Conservation (phyloP, 1,140 invertebrate species). For the Acromyrmex heyeri region DNA sequence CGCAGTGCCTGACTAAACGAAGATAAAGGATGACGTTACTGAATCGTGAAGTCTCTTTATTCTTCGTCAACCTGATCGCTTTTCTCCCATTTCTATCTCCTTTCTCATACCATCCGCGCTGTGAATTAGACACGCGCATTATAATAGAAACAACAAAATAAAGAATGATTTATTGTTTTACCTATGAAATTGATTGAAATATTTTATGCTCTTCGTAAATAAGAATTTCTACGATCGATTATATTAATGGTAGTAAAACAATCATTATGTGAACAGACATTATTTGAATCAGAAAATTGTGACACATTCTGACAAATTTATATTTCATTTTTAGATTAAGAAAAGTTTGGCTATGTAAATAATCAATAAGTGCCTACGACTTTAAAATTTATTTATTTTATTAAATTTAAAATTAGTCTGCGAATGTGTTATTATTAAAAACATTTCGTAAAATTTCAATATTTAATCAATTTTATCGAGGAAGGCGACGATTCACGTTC, state of each 20-base stretch:
- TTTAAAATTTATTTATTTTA: neutral
- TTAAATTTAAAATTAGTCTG: neutral
- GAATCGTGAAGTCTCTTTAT: conserved; percentile 46
- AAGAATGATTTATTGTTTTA: conserved; percentile 23
- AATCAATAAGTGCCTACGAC: neutral
- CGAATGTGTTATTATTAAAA: neutral
- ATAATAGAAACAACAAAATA: neutral
- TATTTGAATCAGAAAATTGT: neutral
- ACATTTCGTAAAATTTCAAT: neutral
- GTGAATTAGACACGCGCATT: conserved; percentile 3
- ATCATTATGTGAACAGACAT: neutral
- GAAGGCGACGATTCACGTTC: neutral
- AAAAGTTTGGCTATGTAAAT: neutral
- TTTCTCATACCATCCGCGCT: neutral
- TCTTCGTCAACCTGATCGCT: neutral
- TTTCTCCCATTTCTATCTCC: neutral
- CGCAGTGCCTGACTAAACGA: conserved; percentile 52
- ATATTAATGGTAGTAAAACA: neutral
- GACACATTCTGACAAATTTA: neutral
- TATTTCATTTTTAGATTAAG: neutral
- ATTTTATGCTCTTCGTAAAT: neutral
- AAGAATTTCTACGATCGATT: neutral
- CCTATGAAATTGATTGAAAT: neutral
- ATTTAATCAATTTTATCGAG: conserved; percentile 29
- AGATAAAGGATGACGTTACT: conserved; percentile 55